Base-by-base conservation (phyloP, 2,888 invertebrate species). In the Dynastes grantii region DNA sequence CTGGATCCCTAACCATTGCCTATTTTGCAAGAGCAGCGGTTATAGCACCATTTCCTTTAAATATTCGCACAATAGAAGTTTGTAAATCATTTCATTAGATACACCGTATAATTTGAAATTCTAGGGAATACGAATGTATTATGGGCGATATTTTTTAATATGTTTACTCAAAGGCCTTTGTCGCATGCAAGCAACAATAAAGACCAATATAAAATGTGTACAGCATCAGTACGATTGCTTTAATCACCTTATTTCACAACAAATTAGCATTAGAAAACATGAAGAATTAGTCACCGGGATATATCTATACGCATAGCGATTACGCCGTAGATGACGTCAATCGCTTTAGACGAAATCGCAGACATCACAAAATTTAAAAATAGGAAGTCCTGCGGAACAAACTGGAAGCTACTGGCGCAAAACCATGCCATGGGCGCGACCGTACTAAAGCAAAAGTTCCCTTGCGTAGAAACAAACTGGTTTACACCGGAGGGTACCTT, bases 301-400 rank as follows among this genome's bases (percentile, higher is more conserved):
- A 55, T 6, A 22, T 22, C 22, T 22, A 16, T 22, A 22, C 6
- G 22, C 55, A n/a, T 16, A 16, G 55, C 55, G 55, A 55, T 55
- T 55, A 63, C 63, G 32, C 32, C 2, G 29, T 32, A 63, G 8
- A 63, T 63, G 63, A 63, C 63, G 63, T 63, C 63, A 63, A 63
- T 22, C 29, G 13, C 4, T 63, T 63, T 27, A 27, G 27, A 63
- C 32, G 63, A 63, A 63, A 63, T 22, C 22, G 32, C 63, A 9
- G 63, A 27, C 63, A 63, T 63, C 63, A 27, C 32, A 32, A 13
- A 63, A 27, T 29, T 63, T 63, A 63, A 29, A 63, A 29, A 63
- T 63, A 63, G 63, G 63, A 63, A 29, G 22, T 22, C 22, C 63
- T 29, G 27, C 63, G 29, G 29, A 63, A 63, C 13, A 8, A 63